Conservation (phyloP, 2,888 invertebrate genomes). For the Esperia sulphurella region DNA sequence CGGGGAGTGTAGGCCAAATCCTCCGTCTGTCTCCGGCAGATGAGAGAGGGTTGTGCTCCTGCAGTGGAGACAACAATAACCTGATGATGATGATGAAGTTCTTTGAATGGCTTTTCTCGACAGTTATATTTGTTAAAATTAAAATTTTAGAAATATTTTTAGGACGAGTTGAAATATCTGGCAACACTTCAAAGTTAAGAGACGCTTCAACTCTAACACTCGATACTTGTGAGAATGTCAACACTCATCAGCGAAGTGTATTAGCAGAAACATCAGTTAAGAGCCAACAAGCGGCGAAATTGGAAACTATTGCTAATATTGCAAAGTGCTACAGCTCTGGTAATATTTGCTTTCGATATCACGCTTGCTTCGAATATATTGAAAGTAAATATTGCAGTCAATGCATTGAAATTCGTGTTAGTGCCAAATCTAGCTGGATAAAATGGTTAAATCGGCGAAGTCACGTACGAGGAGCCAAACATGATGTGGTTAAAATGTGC, state of each 20-base stretch:
- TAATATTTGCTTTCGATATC: slow-evolving; percentile 1
- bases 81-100: no score
- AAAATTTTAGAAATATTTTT: no score
- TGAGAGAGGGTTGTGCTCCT: no score
- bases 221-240: neutral
- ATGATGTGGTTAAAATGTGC: neutral
- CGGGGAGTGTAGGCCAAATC: no score
- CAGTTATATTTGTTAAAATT: neutral
- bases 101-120: neutral
- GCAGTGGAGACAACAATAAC: no score
- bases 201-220: neutral
- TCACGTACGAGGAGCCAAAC: no score
- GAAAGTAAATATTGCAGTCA: neutral
- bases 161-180: neutral
- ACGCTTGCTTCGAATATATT: neutral
- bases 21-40: no score
- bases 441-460: neutral
- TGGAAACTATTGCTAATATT: slow-evolving; percentile 1
- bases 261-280: neutral
- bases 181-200: neutral
- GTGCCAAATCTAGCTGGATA: neutral
- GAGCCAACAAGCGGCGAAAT: neutral
- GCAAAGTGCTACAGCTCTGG: neutral
- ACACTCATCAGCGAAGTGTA: slow-evolving; percentile 1
- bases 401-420: neutral